Evolutionary conservation across 2,797 vertebrate genomes (phyloP).

Genomic region (Heliangelus exortis): DNA sequence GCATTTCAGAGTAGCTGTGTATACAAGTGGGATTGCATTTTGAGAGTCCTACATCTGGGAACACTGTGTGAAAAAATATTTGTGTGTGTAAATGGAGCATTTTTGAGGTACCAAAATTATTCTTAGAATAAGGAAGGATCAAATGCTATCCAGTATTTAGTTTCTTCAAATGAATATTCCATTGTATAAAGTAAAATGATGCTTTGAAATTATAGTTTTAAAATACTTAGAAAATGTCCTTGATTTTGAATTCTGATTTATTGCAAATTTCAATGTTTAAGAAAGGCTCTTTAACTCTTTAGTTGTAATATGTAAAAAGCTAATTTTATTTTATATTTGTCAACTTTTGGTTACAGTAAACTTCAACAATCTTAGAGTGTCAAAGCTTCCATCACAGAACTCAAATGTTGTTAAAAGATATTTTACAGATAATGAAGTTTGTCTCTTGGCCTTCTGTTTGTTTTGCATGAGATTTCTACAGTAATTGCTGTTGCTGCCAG

Average conservation of each 20-base stretch:
- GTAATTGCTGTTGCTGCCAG: neutral
- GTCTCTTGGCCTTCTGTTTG: neutral
- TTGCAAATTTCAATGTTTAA: neutral
- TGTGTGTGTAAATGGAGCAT: conserved; percentile 20
- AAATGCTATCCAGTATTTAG: conserved; percentile 36
- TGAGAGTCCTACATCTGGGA: conserved; percentile 27
- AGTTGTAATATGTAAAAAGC: neutral
- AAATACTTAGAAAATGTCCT: conserved; percentile 23
- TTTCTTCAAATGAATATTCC: conserved; percentile 10
- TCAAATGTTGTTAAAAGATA: neutral
- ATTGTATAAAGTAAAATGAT: conserved; percentile 9
- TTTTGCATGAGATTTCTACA: neutral
- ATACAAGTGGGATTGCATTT: conserved; percentile 18
- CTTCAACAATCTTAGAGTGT: neutral
- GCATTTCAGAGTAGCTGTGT: neutral
- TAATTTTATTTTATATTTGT: neutral
- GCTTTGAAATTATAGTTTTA: neutral
- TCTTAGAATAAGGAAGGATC: conserved; percentile 13
- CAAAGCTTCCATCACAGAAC: neutral
- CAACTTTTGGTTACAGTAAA: neutral
- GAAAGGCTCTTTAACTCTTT: neutral
- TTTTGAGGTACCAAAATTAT: conserved; percentile 35
- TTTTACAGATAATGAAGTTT: neutral
- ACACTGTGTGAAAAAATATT: conserved; percentile 35
- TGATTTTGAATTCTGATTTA: conserved; percentile 3